Conservation (phyloP, 2,888 invertebrate species). For the Alcis repandata region DNA sequence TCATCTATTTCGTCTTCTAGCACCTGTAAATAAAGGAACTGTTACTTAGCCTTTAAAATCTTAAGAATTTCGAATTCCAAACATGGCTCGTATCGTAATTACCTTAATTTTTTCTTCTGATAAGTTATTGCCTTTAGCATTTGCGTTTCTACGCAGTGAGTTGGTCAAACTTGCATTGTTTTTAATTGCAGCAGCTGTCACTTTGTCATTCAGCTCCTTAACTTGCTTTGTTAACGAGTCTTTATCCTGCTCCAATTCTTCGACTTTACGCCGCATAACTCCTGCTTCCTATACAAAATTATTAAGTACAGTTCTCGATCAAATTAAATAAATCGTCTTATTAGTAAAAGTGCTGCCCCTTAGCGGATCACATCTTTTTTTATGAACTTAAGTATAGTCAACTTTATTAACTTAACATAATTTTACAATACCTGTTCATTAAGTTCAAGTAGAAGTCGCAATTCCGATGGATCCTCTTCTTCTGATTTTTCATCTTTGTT, state of each 20-base stretch:
- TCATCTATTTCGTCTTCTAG: constrained; percentile 91
- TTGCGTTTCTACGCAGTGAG: constrained; percentile 65
- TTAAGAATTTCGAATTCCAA: background rate
- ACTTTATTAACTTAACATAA: background rate
- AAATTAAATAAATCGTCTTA: background rate
- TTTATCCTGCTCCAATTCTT: constrained; percentile 93
- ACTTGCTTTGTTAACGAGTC: constrained; percentile 91
- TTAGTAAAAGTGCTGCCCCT: too few species aligned
- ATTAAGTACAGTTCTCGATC: background rate
- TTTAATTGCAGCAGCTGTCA: constrained; percentile 80
- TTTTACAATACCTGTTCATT: constrained; percentile 90
- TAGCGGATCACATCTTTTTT: too few species aligned
- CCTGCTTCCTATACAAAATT: constrained; percentile 89
- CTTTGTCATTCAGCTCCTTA: constrained; percentile 91
- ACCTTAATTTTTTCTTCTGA: constrained; percentile 90
- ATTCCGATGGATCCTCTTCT: constrained; percentile 93
- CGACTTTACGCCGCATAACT: constrained; percentile 93
- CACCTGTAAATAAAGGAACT: constrained; percentile 71
- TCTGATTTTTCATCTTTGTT: constrained; percentile 92
- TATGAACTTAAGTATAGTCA: background rate
- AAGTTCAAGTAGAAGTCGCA: constrained; percentile 94
- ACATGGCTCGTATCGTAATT: background rate
- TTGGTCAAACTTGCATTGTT: constrained; percentile 66
- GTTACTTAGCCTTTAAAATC: too few species aligned
- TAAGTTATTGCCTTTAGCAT: constrained; percentile 79